Conservation (phyloP, 2,797 vertebrate genomes). For the Tokudaia tokunoshimensis region DNA sequence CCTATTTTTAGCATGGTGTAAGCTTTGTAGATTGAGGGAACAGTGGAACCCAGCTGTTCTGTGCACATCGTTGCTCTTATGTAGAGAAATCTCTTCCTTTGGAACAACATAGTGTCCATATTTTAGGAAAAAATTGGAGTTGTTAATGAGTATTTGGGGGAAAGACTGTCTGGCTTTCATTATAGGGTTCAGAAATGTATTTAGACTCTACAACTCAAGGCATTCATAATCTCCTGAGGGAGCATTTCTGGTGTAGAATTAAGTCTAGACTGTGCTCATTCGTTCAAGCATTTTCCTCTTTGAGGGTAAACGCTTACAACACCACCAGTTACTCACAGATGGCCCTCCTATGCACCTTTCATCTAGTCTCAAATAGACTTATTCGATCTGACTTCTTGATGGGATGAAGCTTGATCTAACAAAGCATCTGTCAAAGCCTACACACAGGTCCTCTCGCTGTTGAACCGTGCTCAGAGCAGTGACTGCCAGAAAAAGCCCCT, state of each 20-base stretch:
- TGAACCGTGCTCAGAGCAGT: conserved; percentile 4
- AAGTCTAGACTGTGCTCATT: not conserved
- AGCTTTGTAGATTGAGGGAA: not conserved
- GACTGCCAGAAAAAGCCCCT: conserved; percentile 48
- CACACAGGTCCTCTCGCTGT: not conserved
- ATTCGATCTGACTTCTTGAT: conserved; percentile 1
- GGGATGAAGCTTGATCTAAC: not conserved
- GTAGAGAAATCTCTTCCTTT: not conserved
- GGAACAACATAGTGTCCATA: not conserved
- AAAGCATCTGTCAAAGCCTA: not conserved
- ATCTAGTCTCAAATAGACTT: not conserved
- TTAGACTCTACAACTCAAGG: not conserved
- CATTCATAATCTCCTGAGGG: not conserved
- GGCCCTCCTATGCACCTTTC: not conserved
- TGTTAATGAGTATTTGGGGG: not conserved
- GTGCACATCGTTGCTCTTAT: not conserved
- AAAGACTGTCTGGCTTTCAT: not conserved
- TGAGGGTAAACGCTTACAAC: not conserved
- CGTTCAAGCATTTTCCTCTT: conserved; percentile 27
- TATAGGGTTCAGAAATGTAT: not conserved
- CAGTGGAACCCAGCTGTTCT: not conserved
- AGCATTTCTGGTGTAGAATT: not conserved
- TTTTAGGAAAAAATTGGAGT: conserved; percentile 28
- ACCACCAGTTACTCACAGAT: conserved; percentile 25
- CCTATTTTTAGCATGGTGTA: not conserved